Evolutionary conservation across 2,113 vertebrate genomes (phyloP).

Genomic region (Coptodon rendalli): DNA sequence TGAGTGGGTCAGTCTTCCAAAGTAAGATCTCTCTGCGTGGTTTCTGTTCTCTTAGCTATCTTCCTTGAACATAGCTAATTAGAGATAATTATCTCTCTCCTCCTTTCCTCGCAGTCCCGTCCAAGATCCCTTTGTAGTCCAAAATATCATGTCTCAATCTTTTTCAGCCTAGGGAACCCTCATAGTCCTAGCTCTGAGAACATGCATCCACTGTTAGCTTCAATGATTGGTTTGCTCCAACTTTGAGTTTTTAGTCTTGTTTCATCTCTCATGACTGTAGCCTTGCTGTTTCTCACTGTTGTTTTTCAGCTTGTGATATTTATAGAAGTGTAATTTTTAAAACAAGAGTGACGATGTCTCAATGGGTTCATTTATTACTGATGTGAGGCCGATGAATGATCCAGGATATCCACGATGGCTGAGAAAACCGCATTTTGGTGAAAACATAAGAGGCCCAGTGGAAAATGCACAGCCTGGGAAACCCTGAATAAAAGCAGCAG

Average conservation of each 20-base stretch:
- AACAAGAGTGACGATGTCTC: neutral
- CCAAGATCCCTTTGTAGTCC: neutral
- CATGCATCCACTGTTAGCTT: neutral
- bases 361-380: neutral
- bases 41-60: neutral
- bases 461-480: slow-evolving; percentile 65
- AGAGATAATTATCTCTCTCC: neutral
- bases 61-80: neutral
- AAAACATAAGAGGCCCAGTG: slow-evolving; percentile 36
- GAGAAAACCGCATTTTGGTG: slow-evolving; percentile 52
- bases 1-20: neutral
- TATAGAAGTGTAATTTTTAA: neutral
- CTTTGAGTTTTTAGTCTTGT: neutral
- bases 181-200: neutral
- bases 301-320: neutral
- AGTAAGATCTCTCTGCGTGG: neutral
- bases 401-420: slow-evolving; percentile 42
- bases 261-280: neutral
- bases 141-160: neutral
- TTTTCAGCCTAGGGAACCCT: neutral
- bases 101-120: neutral
- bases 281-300: neutral
- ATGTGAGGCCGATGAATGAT: slow-evolving; percentile 2
- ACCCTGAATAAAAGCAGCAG: slow-evolving; percentile 36
- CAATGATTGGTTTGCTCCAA: neutral